Base-by-base conservation (phyloP, 37 sponge, comb jelly and placozoan genomes). In the Cliona cf. orientalis region DNA sequence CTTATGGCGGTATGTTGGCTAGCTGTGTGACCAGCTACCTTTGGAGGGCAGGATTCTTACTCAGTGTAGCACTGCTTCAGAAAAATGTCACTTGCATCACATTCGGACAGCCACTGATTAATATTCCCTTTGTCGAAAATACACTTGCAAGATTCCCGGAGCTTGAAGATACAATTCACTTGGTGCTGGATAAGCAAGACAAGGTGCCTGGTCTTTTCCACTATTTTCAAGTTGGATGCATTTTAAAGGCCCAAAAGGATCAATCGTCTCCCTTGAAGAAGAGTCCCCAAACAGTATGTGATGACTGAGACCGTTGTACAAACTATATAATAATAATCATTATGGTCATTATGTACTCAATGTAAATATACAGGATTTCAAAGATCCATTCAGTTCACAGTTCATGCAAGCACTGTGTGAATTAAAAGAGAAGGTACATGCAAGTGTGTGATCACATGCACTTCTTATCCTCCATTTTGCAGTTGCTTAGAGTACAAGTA, bases 1-100 rank as follows among this genome's bases (percentile, higher is more conserved):
- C 84, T 5, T 83, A 74, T 46, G 90, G 90, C 6, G 90, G 79
- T 39, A 42, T 83, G 59, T 39, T 89, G 56, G 90, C 90, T 33
- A 66, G 84, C 35, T 79, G 57, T 61, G 84, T 83, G 1, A 35
- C 71, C 37, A 64, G 84, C 23, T 14, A 39, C 17, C 23, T 89
- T 12, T 83, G n/a, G n/a, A n/a, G 84, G 84, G 39, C 58, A 26
- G 71, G 56, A 21, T 46, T 46, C 42, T 43, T 23, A 21, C 41
- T 89, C 35, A 29, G 6, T 21, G 45, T 45, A 35, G 79, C 46
- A 38, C 58, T 39, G 17, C 59, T 89, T 17, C 26, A 45, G 55
- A 42, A 67, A 25, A 81, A 56, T 42, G 70, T 74, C 1, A n/a
- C 69, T 32, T 89, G 90, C 53, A 63, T 89, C 45, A 78, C 84